phyloP scores from a whole-genome alignment of 2,797 vertebrate genomes.

The Percopsis omiscomaycus region DNA sequence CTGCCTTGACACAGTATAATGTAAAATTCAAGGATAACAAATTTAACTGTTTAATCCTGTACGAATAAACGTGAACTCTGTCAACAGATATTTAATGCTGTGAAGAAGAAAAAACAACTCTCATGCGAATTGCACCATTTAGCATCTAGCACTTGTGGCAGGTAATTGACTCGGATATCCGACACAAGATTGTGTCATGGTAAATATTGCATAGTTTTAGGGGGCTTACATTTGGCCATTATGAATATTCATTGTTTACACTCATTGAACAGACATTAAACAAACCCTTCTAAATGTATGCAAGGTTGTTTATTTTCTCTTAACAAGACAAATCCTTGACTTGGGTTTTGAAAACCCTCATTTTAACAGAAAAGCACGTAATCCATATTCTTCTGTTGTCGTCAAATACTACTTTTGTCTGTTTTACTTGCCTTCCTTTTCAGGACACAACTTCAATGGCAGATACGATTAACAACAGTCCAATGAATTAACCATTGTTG shows the following conservation, averaged over 20 bases:
- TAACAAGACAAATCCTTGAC: slow-evolving; percentile 10
- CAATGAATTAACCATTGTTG: slow-evolving; percentile 74
- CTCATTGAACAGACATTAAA: slow-evolving; percentile 54
- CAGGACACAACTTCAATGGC: slow-evolving; percentile 43
- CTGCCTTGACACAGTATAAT: slow-evolving; percentile 38
- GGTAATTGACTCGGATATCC: slow-evolving; percentile 72
- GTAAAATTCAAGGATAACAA: slow-evolving; percentile 52
- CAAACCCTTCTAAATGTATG: slow-evolving; percentile 35
- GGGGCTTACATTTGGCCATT: slow-evolving; percentile 30
- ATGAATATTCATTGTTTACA: slow-evolving; percentile 73
- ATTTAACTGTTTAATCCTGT: slow-evolving; percentile 55
- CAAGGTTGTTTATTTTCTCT: slow-evolving; percentile 27
- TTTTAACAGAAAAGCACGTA: background rate
- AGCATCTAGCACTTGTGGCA: slow-evolving; percentile 71
- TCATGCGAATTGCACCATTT: slow-evolving; percentile 72
- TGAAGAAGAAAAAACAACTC: slow-evolving; percentile 60
- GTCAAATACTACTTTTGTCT: background rate
- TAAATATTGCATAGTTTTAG: slow-evolving; percentile 73
- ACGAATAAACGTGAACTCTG: slow-evolving; percentile 61
- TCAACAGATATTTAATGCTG: slow-evolving; percentile 75
- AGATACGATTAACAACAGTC: slow-evolving; percentile 45
- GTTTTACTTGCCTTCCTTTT: slow-evolving; percentile 21
- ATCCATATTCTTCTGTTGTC: background rate
- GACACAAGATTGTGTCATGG: slow-evolving; percentile 58
- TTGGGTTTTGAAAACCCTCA: background rate